Evolutionary conservation across 1,140 invertebrate genomes (phyloP).

Genomic region (Aphelenchoides avenae): DNA sequence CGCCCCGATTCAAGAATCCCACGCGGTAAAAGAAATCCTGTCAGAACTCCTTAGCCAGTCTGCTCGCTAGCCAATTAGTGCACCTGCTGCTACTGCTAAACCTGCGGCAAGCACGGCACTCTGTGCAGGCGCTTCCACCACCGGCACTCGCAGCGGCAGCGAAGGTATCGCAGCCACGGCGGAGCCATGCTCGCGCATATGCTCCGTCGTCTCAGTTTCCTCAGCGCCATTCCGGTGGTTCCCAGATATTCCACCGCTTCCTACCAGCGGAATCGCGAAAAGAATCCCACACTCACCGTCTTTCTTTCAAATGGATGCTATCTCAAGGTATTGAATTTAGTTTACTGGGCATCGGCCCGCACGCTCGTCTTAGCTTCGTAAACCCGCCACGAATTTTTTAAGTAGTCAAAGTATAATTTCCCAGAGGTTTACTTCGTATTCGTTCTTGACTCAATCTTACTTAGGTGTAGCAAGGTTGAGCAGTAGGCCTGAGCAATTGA

Average conservation of each 20-base stretch:
- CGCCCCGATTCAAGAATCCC: not conserved
- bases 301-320: slow-evolving; percentile 36
- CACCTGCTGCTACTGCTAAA: not conserved
- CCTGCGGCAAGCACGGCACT: not conserved
- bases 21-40: slow-evolving; percentile 3
- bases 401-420: too few species aligned
- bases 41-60: slow-evolving; percentile 7
- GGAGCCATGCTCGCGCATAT: too few species aligned
- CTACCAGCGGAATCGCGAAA: slow-evolving; percentile 27
- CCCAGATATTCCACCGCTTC: slow-evolving; percentile 10
- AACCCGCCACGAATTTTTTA: too few species aligned
- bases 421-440: too few species aligned
- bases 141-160: not conserved
- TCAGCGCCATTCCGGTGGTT: not conserved
- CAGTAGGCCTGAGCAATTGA: too few species aligned
- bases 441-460: too few species aligned
- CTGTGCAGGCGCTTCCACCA: not conserved
- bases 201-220: slow-evolving; percentile 9
- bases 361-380: too few species aligned
- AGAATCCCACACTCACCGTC: slow-evolving; percentile 37
- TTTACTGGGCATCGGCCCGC: too few species aligned
- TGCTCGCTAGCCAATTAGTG: slow-evolving; percentile 11
- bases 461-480: too few species aligned
- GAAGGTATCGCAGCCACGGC: too few species aligned
- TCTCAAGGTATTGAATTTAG: slow-evolving; percentile 36